A percentile compares a stretch with the other conserved stretches of the same genome.
Evolutionary conservation across 2,797 vertebrate genomes (phyloP).

Genomic region (Jordanella pulchra): DNA sequence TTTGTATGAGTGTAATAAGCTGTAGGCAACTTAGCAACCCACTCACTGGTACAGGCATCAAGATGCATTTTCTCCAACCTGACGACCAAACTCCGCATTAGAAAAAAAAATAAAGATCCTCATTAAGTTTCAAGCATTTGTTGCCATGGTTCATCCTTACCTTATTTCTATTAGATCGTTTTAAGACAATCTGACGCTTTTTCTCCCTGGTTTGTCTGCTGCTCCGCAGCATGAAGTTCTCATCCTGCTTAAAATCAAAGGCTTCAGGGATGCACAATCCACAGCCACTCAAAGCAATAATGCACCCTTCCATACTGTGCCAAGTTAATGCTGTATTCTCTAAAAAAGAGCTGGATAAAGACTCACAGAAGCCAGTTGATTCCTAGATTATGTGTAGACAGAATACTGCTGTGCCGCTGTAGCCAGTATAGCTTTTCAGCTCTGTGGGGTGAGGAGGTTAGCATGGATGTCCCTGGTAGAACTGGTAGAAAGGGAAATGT

Average conservation of each 20-base stretch:
- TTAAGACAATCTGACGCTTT: conserved; percentile 33
- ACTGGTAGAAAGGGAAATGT: conserved; percentile 59
- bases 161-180: conserved; percentile 34
- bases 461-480: conserved; percentile 49
- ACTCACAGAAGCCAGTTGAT: conserved; percentile 69
- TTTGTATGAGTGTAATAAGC: conserved; percentile 64
- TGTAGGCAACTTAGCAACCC: conserved; percentile 50
- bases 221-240: conserved; percentile 27
- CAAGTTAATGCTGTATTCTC: conserved; percentile 56
- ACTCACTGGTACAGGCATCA: conserved; percentile 46
- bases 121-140: conserved; percentile 37
- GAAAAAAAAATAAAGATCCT: conserved; percentile 43
- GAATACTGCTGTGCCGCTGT: conserved; percentile 75
- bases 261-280: conserved; percentile 45
- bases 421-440: conserved; percentile 67
- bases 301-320: conserved; percentile 42
- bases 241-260: conserved; percentile 52
- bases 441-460: conserved; percentile 66
- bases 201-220: conserved; percentile 12
- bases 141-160: conserved; percentile 48
- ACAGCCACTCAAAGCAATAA: conserved; percentile 38
- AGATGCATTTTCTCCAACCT: conserved; percentile 51
- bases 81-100: conserved; percentile 49
- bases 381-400: conserved; percentile 67
- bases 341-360: conserved; percentile 62